These are phyloP conservation scores for Oenanthe oenanthe DNA, from an alignment of 2,113 vertebrate genomes.

Conservation along the genomic window DNA sequence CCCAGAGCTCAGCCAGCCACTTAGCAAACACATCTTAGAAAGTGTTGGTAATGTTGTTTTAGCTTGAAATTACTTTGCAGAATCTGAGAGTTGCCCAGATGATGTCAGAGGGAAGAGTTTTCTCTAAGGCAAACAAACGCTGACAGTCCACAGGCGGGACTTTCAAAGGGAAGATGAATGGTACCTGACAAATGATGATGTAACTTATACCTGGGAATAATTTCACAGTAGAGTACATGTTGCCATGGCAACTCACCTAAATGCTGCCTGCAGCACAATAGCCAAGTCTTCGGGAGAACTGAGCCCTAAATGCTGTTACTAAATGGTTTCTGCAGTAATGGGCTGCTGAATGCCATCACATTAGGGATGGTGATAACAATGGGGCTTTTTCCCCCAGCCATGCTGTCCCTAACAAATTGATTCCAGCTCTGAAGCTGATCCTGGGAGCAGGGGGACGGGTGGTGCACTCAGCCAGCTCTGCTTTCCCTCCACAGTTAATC, in stretches of 20 bases:
- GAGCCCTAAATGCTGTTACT: slow-evolving; percentile 58
- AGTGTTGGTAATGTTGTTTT: neutral
- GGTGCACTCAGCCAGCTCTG: slow-evolving; percentile 13
- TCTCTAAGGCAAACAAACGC: slow-evolving; percentile 26
- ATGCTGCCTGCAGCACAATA: slow-evolving; percentile 38
- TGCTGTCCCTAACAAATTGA: slow-evolving; percentile 69
- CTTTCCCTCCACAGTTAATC: slow-evolving; percentile 85
- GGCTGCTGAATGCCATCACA: slow-evolving; percentile 57
- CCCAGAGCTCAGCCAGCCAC: slow-evolving; percentile 39
- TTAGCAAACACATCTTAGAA: slow-evolving; percentile 30
- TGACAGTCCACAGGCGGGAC: neutral
- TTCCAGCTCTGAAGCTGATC: slow-evolving; percentile 71
- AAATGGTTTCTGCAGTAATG: slow-evolving; percentile 66
- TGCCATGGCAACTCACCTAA: slow-evolving; percentile 42
- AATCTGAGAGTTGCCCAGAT: slow-evolving; percentile 32
- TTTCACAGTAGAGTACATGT: neutral
- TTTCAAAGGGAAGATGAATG: slow-evolving; percentile 42
- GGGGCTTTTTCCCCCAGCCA: slow-evolving; percentile 44
- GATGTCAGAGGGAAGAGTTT: slow-evolving; percentile 36
- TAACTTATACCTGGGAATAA: slow-evolving; percentile 62
- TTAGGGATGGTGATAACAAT: slow-evolving; percentile 74
- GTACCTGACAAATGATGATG: slow-evolving; percentile 40
- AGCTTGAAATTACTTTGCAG: slow-evolving; percentile 44
- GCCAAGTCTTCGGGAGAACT: slow-evolving; percentile 51
- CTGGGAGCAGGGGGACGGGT: neutral